These are phyloP conservation scores for Drosophila bifasciata DNA, from an alignment of 1,140 invertebrate genomes.

Conservation along the genomic window DNA sequence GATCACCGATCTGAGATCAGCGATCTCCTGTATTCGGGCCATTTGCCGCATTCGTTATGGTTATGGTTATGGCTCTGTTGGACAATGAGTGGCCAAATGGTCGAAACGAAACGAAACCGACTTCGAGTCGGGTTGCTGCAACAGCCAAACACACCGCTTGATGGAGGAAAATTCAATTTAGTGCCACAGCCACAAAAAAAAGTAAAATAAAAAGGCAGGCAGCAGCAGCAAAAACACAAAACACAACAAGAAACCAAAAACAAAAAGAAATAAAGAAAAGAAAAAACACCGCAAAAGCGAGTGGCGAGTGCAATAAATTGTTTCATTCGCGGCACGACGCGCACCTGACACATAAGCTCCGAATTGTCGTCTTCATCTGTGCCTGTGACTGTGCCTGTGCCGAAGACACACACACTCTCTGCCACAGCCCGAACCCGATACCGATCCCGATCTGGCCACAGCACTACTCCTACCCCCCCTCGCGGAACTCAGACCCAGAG, in stretches of 20 bases:
- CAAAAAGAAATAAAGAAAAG: too few species aligned
- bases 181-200: constrained; percentile 33
- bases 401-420: too few species aligned
- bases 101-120: constrained; percentile 17
- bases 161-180: constrained; percentile 67
- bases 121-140: constrained; percentile 26
- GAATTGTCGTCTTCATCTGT: constrained; percentile 75
- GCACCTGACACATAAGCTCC: constrained; percentile 76
- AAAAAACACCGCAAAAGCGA: constrained; percentile 45
- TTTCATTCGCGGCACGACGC: constrained; percentile 74
- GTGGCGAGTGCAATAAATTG: constrained; percentile 71
- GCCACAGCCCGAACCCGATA: neutral
- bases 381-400: neutral
- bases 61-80: constrained; percentile 33
- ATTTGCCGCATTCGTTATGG: constrained; percentile 45
- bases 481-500: constrained; percentile 1
- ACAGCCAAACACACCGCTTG: constrained; percentile 21
- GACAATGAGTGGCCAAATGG: constrained; percentile 46
- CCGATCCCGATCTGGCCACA: constrained; percentile 39
- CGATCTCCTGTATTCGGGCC: constrained; percentile 28
- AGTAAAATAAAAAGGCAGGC: neutral
- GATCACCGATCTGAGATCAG: neutral
- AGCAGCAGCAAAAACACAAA: constrained; percentile 2
- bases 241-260: neutral
- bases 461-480: constrained; percentile 10